Evolutionary conservation across 2,797 vertebrate species (phyloP), one percentile per base, ranked within the genome.

Genomic region (Pitangus sulphuratus): DNA sequence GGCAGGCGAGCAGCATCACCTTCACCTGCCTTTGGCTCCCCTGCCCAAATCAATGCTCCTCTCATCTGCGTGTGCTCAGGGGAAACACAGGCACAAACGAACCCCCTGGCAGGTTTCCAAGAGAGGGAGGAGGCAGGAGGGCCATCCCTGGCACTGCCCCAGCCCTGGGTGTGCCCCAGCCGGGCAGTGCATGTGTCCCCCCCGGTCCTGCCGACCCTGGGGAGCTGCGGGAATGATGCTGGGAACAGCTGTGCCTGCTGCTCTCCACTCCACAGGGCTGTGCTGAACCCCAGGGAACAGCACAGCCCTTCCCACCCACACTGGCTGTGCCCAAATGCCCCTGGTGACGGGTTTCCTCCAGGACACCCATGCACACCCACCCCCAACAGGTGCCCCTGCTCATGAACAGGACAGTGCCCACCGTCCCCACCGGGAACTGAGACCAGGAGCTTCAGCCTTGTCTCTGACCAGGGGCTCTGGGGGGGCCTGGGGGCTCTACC

Each of bases 361-460:
- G 12, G 26, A 39, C 1, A 1, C 28, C 25, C 11, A 8, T 1
- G 2, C 12, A 33, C 1, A 4, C 40, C 74, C 2, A 0, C 28
- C 51, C 70, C 70, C 47, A 70, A 66, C 35, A 11, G 0, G 0
- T 12, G 44, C 8, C 48, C 2, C 0, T 45, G 37, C 37, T 37
- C 37, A 37, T 37, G 57, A 39, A 47, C 0, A 48, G 28, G 33
- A 78, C 12, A 0, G 2, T 26, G 47, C 33, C 64, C 9, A 13
- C 5, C 35, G 44, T 65, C 58, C 35, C 31, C 42, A 2, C 1
- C 0, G 37, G 47, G 37, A 79, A 11, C 9, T 0, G 0, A 3
- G 16, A 53, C 22, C 25, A 37, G 56, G 31, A 89, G 64, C 69
- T 40, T 13, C 68, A 50, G 6, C 47, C 45, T 15, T 4, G 20